Conservation (phyloP, 1,140 invertebrate species). For the Rhyzopertha dominica region DNA sequence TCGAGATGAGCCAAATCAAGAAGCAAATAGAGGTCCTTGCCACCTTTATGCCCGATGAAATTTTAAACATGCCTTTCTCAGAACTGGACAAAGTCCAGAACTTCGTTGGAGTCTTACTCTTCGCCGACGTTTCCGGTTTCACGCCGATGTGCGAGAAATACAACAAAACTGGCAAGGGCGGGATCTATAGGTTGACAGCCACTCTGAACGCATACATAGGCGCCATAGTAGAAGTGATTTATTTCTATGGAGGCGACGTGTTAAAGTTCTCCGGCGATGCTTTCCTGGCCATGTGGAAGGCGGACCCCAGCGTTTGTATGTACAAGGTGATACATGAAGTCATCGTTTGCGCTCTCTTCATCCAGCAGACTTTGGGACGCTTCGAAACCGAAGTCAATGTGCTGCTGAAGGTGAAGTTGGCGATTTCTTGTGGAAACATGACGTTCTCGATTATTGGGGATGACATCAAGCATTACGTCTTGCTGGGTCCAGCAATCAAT, state of each 20-base stretch:
- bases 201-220: conserved; percentile 59
- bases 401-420: conserved; percentile 55
- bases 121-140: conserved; percentile 58
- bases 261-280: conserved; percentile 60
- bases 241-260: conserved; percentile 56
- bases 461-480: conserved; percentile 50
- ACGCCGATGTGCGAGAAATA: conserved; percentile 57
- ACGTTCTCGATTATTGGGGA: conserved; percentile 54
- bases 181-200: conserved; percentile 55
- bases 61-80: conserved; percentile 5
- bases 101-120: conserved; percentile 47
- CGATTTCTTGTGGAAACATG: conserved; percentile 54
- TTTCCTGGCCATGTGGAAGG: conserved; percentile 60
- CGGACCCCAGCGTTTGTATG: conserved; percentile 47
- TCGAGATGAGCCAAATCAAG: conserved; percentile 17
- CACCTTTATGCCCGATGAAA: conserved; percentile 16
- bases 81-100: not conserved
- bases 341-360: conserved; percentile 55
- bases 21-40: conserved; percentile 14
- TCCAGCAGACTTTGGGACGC: conserved; percentile 55
- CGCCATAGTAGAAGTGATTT: conserved; percentile 58
- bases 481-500: conserved; percentile 57
- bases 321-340: conserved; percentile 49
- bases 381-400: conserved; percentile 54
- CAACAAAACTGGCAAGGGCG: conserved; percentile 52